These are phyloP conservation scores for Drosophila asahinai DNA, from an alignment of 1,140 invertebrate genomes.

Conservation along the genomic window DNA sequence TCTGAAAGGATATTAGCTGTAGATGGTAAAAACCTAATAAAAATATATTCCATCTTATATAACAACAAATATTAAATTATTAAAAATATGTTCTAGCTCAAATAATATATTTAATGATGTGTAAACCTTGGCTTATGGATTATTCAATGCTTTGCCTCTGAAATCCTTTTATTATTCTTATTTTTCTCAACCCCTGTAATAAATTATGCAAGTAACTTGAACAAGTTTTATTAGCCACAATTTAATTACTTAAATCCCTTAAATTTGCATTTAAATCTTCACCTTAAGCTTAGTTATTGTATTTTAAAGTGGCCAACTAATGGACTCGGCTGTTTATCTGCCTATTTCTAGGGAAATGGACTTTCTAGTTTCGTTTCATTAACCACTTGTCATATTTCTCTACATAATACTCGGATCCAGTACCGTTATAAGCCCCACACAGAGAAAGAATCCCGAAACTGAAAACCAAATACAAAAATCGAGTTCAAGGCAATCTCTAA, in stretches of 20 bases:
- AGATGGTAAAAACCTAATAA: no score
- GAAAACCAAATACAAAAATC: constrained; percentile 32
- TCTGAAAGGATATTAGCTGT: no score
- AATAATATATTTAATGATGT: neutral
- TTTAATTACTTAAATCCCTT: neutral
- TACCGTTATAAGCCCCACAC: constrained; percentile 65
- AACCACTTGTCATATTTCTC: constrained; percentile 60
- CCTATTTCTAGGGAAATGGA: constrained; percentile 12
- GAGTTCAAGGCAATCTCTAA: constrained; percentile 81
- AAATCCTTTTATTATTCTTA: neutral
- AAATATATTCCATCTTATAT: no score
- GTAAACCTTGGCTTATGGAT: no score
- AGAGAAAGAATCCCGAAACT: constrained; percentile 2
- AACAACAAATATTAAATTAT: no score
- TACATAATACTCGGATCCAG: constrained; percentile 28
- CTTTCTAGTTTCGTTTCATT: constrained; percentile 60
- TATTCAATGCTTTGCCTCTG: neutral
- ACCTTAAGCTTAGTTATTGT: neutral
- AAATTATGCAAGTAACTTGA: neutral
- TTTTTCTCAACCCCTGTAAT: no score
- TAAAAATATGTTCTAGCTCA: neutral
- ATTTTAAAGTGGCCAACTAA: constrained; percentile 13
- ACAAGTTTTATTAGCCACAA: neutral
- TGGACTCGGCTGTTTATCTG: constrained; percentile 20
- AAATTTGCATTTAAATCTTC: constrained; percentile 1